Evolutionary conservation across 1,140 invertebrate species (phyloP), one percentile per base, ranked within the genome.

Genomic region (Drosophila gunungcola): DNA sequence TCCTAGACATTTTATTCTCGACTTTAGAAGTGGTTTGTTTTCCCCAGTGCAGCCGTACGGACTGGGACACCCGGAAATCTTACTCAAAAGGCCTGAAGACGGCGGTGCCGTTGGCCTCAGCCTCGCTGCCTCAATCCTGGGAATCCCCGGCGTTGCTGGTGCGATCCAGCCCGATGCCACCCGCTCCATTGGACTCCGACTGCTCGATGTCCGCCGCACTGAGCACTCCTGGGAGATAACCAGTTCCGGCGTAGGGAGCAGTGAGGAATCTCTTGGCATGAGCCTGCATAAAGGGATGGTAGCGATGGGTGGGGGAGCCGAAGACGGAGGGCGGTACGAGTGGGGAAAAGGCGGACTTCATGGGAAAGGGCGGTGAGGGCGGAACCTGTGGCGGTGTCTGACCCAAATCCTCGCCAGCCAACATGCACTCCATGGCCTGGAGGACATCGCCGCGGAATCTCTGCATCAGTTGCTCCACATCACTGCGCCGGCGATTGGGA

Each of bases 381-480:
- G 92, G 84, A 25, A 91, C 91, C 52, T 81, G 86, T 3, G 77
- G 68, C 49, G 83, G 82, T 21, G 78, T 81, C 55, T 70, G 74
- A 3, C 92, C 91, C 16, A 93, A 91, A 54, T 93, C 94, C 42
- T 94, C 94, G 42, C 95, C 95, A 78, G 95, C 95, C 12, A 97
- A 94, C 94, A 97, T 95, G 49, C 96, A 95, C 90, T 98, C 97
- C 94, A 98, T 98, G 1, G 97, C 97, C 77, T 97, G 96, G 0
- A 98, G 95, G 0, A 98, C 96, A 89, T 98, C 97, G 0, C 97
- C 97, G 92, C 95, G 95, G 85, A 94, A 96, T 91, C 95, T 93
- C 93, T 95, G 93, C 93, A 98, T 93, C 48, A 97, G 94, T 5
- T 96, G 94, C 91, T 98, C 97, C 1, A 98, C 96, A 68, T 98